phyloP scores from a whole-genome alignment of 2,113 vertebrate genomes.

The Pipa parva region DNA sequence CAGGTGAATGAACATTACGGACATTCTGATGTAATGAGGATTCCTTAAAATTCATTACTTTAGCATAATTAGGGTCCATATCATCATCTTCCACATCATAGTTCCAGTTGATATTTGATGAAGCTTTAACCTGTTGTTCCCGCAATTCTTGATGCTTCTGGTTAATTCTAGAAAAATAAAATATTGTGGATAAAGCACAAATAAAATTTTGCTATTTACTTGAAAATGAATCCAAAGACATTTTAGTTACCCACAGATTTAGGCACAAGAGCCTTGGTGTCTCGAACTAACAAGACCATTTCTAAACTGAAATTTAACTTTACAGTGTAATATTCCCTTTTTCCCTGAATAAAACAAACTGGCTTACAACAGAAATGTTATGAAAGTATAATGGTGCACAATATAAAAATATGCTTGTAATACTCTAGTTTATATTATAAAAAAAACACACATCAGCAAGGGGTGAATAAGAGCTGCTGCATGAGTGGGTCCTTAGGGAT shows the following conservation, averaged over 20 bases:
- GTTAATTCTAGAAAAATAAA: conserved; percentile 73
- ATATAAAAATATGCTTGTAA: too few relatives aligned
- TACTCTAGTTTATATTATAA: too few relatives aligned
- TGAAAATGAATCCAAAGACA: background rate
- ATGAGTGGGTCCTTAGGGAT: too few relatives aligned
- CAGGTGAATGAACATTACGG: conserved; percentile 61
- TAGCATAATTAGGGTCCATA: conserved; percentile 89
- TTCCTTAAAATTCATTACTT: conserved; percentile 85
- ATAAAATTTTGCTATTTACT: conserved; percentile 8
- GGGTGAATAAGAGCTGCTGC: too few relatives aligned
- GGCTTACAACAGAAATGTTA: too few relatives aligned
- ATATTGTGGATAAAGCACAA: conserved; percentile 8
- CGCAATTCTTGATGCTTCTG: conserved; percentile 82
- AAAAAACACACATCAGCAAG: too few relatives aligned
- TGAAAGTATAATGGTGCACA: too few relatives aligned
- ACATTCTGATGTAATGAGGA: conserved; percentile 55
- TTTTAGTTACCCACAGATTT: background rate
- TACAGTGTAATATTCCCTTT: too few relatives aligned
- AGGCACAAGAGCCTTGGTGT: too few relatives aligned
- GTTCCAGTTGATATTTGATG: conserved; percentile 54
- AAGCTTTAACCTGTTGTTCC: conserved; percentile 67
- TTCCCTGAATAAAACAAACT: too few relatives aligned
- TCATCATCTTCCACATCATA: conserved; percentile 87
- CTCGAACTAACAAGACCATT: too few relatives aligned
- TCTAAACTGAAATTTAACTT: too few relatives aligned